Percentiles rank a stretch among this genome's conserved stretches.
phyloP scores from a whole-genome alignment of 1,140 invertebrate species.

The Aleiodes sp. region DNA sequence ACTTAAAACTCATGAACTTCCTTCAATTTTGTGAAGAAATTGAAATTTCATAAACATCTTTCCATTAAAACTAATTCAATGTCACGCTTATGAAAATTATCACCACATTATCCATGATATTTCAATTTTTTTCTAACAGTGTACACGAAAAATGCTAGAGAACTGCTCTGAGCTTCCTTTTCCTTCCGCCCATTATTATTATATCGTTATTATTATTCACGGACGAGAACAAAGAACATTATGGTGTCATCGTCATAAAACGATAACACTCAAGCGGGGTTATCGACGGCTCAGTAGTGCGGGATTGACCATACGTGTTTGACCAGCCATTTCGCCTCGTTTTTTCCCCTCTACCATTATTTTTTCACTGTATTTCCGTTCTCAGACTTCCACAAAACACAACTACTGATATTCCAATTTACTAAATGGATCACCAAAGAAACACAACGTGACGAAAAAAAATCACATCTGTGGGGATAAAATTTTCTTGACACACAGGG shows the following conservation, averaged over 20 bases:
- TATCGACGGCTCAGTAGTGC: constrained; percentile 17
- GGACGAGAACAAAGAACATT: constrained; percentile 11
- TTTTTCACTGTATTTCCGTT: neutral
- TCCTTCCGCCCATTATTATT: too few relatives aligned
- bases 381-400: neutral
- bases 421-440: neutral
- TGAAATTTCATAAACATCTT: too few relatives aligned
- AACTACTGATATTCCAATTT: constrained; percentile 10
- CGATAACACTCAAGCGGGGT: constrained; percentile 18
- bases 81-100: too few relatives aligned
- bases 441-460: neutral
- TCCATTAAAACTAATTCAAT: too few relatives aligned
- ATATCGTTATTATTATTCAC: neutral
- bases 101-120: too few relatives aligned
- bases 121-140: too few relatives aligned
- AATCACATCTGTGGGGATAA: neutral
- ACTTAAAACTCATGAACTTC: too few relatives aligned
- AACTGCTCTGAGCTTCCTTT: too few relatives aligned
- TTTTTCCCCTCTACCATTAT: neutral
- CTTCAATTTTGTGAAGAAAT: too few relatives aligned
- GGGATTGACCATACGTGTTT: constrained; percentile 11
- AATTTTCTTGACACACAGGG: neutral
- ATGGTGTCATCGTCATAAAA: constrained; percentile 25
- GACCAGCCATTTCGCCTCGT: neutral
- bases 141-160: too few relatives aligned